Conservation (phyloP, 2,113 vertebrate genomes). For the Sorex araneus region DNA sequence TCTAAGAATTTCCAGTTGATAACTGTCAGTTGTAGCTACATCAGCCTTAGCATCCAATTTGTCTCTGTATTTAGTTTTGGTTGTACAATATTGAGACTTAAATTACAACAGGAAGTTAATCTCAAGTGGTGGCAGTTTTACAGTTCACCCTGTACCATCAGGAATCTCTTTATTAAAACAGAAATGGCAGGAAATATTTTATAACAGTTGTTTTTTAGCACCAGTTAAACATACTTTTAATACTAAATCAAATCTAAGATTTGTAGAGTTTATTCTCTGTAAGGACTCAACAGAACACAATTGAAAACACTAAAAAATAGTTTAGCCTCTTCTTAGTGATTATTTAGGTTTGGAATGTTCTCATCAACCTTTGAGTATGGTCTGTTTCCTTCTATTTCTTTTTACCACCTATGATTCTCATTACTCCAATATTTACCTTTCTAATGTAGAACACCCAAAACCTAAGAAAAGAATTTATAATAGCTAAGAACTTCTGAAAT, state of each 20-base stretch:
- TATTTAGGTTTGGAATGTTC: neutral
- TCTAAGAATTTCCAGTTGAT: neutral
- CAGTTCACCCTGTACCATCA: neutral
- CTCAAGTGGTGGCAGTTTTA: constrained; percentile 6
- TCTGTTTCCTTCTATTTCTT: too few relatives aligned
- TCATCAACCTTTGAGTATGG: neutral
- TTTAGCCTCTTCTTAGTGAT: neutral
- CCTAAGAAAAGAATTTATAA: too few relatives aligned
- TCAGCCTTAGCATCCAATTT: neutral
- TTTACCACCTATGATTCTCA: too few relatives aligned
- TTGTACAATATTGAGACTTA: constrained; percentile 24
- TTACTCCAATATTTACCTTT: too few relatives aligned
- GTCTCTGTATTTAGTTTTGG: constrained; percentile 40
- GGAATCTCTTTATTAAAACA: constrained; percentile 47
- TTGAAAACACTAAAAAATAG: neutral
- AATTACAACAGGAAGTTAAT: constrained; percentile 36
- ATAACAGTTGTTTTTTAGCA: neutral
- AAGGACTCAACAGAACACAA: neutral
- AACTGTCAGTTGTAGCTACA: neutral
- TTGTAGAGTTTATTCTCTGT: neutral
- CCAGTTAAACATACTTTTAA: constrained; percentile 36
- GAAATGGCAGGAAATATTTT: neutral
- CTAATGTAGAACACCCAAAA: too few relatives aligned
- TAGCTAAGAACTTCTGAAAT: too few relatives aligned
- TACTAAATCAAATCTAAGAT: constrained; percentile 44